phyloP scores from a whole-genome alignment of 1,140 invertebrate genomes.

The Drosophila athabasca region DNA sequence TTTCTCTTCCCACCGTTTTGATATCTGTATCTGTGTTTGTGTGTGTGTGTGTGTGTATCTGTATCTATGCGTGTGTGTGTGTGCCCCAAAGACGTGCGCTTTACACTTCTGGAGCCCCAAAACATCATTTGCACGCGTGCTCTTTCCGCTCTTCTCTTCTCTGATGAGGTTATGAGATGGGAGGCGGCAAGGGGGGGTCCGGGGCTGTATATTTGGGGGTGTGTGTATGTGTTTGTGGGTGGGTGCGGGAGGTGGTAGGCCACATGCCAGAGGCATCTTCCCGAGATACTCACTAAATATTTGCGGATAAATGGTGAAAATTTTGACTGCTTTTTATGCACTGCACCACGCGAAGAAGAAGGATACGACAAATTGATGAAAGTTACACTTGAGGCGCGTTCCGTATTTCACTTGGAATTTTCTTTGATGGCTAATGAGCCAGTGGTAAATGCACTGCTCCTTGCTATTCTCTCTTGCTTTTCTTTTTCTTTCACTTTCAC shows the following conservation, averaged over 20 bases:
- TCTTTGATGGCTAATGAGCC: slow-evolving; percentile 25
- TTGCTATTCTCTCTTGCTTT: slow-evolving; percentile 6
- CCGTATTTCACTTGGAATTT: neutral
- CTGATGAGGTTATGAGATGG: slow-evolving; percentile 17
- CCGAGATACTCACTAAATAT: slow-evolving; percentile 82
- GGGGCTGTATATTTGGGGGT: neutral
- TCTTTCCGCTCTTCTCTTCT: slow-evolving; percentile 57
- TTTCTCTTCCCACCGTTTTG: slow-evolving; percentile 21
- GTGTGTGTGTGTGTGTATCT: slow-evolving; percentile 45
- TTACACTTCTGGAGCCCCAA: slow-evolving; percentile 61
- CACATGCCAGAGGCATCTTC: slow-evolving; percentile 52
- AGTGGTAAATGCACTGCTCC: neutral
- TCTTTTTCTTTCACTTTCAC: slow-evolving; percentile 14
- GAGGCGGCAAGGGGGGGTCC: too few relatives aligned
- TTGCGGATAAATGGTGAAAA: slow-evolving; percentile 83
- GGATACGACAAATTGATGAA: neutral
- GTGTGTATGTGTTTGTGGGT: slow-evolving; percentile 5
- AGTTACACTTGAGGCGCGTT: slow-evolving; percentile 32
- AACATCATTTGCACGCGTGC: slow-evolving; percentile 79
- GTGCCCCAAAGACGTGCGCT: slow-evolving; percentile 71
- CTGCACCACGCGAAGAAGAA: slow-evolving; percentile 36
- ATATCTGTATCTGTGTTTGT: slow-evolving; percentile 57
- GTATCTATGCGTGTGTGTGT: slow-evolving; percentile 38
- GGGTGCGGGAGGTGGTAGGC: slow-evolving; percentile 2
- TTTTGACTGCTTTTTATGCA: slow-evolving; percentile 78